Conservation (phyloP, 1,140 invertebrate species). For the Diplogasteroides magnus region DNA sequence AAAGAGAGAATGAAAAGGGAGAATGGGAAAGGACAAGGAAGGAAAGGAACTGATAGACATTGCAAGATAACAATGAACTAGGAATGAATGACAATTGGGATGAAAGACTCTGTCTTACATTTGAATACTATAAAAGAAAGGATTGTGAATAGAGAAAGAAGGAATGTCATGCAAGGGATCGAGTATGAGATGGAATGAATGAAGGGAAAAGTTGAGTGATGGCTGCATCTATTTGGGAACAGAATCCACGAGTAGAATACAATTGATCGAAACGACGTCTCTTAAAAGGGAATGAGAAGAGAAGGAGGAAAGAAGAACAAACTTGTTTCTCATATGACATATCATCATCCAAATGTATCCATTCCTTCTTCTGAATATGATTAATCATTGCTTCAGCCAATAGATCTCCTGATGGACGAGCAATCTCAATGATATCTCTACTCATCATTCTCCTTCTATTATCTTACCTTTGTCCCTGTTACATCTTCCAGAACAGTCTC, state of each 20-base stretch:
- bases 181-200: not conserved
- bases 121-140: too few species aligned
- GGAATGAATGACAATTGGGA: too few species aligned
- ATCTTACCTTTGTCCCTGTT: slow-evolving; percentile 44
- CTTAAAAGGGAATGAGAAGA: slow-evolving; percentile 4
- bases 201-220: slow-evolving; percentile 21
- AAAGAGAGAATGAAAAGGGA: too few species aligned
- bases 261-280: slow-evolving; percentile 20
- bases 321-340: slow-evolving; percentile 43
- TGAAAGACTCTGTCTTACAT: too few species aligned
- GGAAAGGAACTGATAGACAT: too few species aligned
- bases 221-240: slow-evolving; percentile 25
- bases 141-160: too few species aligned
- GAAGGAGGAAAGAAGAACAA: not conserved
- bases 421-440: too few species aligned
- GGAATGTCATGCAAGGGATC: too few species aligned
- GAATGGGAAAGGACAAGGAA: too few species aligned
- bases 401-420: slow-evolving; percentile 43
- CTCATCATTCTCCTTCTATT: not conserved
- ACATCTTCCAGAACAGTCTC: slow-evolving; percentile 52
- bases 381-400: slow-evolving; percentile 52
- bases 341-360: slow-evolving; percentile 47
- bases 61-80: too few species aligned
- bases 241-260: slow-evolving; percentile 24
- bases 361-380: slow-evolving; percentile 44